Percentiles rank a stretch among this genome's conserved stretches.
Conservation (phyloP, 2,797 vertebrate genomes). For the Enteromius trimaculatus region DNA sequence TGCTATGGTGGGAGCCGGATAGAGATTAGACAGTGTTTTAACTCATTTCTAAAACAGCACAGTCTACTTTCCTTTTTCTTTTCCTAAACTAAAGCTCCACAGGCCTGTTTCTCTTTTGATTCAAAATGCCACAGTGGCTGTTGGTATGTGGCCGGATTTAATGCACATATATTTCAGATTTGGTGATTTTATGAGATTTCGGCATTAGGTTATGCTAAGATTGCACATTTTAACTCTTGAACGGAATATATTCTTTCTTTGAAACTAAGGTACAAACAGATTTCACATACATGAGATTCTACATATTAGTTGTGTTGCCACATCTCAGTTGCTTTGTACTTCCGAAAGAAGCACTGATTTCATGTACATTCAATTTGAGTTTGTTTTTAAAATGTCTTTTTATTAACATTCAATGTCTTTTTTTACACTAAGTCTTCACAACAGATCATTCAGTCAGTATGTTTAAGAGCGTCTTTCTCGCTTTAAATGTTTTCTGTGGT, state of each 20-base stretch:
- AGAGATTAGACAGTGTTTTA: conserved; percentile 72
- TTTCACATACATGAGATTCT: background rate
- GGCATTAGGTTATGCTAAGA: background rate
- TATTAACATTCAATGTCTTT: background rate
- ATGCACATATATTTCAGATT: background rate
- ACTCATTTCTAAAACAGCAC: conserved; percentile 54
- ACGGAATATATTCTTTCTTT: background rate
- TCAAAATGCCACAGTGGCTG: conserved; percentile 9
- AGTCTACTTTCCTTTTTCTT: conserved; percentile 61
- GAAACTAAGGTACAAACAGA: background rate
- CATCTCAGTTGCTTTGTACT: background rate
- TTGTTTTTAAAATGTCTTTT: background rate
- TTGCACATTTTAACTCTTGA: background rate
- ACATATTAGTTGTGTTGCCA: conserved; percentile 16
- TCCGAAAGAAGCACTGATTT: background rate
- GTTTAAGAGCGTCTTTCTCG: conserved; percentile 9
- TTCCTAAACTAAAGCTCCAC: conserved; percentile 58
- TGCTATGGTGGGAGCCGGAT: conserved; percentile 63
- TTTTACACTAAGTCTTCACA: conserved; percentile 22
- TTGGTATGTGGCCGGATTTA: conserved; percentile 11
- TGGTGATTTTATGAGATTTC: background rate
- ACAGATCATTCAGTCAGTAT: conserved; percentile 15
- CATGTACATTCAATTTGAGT: background rate
- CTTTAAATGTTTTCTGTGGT: conserved; percentile 71
- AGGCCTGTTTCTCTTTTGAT: conserved; percentile 41